Conservation (phyloP, 2,113 vertebrate genomes). For the Arenaria interpres region DNA sequence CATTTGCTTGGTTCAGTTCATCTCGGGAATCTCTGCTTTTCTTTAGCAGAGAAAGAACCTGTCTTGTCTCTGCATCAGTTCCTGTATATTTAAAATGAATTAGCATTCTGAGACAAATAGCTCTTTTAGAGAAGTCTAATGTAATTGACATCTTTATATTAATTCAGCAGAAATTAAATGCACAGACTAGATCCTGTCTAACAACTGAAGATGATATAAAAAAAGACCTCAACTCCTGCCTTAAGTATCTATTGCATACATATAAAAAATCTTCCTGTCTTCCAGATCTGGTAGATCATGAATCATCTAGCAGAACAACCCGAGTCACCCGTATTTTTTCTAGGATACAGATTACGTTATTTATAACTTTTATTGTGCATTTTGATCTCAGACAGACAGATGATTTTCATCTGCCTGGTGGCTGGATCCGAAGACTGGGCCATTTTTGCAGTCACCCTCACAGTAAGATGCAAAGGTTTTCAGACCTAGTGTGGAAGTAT, state of each 20-base stretch:
- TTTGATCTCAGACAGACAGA: background rate
- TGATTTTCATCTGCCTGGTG: background rate
- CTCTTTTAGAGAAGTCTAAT: background rate
- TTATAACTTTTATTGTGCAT: background rate
- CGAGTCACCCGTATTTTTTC: background rate
- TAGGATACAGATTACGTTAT: background rate
- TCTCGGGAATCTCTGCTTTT: background rate
- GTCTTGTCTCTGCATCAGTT: background rate
- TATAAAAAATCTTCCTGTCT: background rate
- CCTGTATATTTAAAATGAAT: background rate
- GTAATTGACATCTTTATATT: background rate
- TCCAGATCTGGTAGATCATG: background rate
- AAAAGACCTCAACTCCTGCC: background rate
- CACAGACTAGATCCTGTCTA: background rate
- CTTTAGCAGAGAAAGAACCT: background rate
- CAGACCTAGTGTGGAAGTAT: background rate
- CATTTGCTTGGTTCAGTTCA: background rate
- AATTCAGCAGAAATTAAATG: constrained; percentile 1
- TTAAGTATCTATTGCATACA: background rate
- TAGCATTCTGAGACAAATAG: background rate
- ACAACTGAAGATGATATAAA: background rate
- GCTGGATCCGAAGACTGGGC: background rate
- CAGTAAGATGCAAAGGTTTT: background rate
- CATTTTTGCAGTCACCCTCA: background rate
- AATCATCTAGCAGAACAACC: background rate